Percentiles rank a stretch among this genome's conserved stretches.
phyloP scores from a whole-genome alignment of 1,140 invertebrate species.

The Zophobas atratus region DNA sequence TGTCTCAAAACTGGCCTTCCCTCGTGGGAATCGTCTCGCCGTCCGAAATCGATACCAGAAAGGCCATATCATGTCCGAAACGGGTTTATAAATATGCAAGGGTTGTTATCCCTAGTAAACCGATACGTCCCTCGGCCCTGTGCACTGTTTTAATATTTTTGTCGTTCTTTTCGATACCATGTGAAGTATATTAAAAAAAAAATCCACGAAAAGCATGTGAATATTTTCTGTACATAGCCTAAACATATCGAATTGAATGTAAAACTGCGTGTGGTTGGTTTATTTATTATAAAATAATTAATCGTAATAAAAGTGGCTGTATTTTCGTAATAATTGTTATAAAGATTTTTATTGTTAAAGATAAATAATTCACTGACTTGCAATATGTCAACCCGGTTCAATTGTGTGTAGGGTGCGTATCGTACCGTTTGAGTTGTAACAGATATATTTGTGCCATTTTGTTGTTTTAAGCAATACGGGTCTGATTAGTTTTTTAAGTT shows the following conservation, averaged over 20 bases:
- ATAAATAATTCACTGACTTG: conserved; percentile 22
- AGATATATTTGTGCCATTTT: conserved; percentile 9
- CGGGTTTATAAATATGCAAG: conserved; percentile 42
- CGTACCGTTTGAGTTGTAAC: neutral
- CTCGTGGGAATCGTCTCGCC: conserved; percentile 34
- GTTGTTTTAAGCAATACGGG: conserved; percentile 21
- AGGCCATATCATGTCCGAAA: conserved; percentile 36
- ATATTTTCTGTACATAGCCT: conserved; percentile 45
- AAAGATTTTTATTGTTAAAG: conserved; percentile 44
- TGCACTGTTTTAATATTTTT: conserved; percentile 6
- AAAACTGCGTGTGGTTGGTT: conserved; percentile 44
- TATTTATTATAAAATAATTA: conserved; percentile 44
- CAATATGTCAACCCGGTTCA: conserved; percentile 43
- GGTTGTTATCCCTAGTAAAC: conserved; percentile 41
- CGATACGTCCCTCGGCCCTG: conserved; percentile 38
- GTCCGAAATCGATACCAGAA: conserved; percentile 32
- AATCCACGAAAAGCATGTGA: conserved; percentile 20
- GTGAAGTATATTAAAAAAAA: too few species aligned
- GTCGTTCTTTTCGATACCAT: too few species aligned
- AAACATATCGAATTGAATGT: conserved; percentile 49
- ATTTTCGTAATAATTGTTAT: conserved; percentile 47
- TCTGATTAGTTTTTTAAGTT: conserved; percentile 41
- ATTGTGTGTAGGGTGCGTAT: conserved; percentile 14
- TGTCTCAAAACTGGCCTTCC: conserved; percentile 6
- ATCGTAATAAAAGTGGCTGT: conserved; percentile 48